Conservation (phyloP, 2,888 invertebrate genomes). For the Andrena hattorfiana region DNA sequence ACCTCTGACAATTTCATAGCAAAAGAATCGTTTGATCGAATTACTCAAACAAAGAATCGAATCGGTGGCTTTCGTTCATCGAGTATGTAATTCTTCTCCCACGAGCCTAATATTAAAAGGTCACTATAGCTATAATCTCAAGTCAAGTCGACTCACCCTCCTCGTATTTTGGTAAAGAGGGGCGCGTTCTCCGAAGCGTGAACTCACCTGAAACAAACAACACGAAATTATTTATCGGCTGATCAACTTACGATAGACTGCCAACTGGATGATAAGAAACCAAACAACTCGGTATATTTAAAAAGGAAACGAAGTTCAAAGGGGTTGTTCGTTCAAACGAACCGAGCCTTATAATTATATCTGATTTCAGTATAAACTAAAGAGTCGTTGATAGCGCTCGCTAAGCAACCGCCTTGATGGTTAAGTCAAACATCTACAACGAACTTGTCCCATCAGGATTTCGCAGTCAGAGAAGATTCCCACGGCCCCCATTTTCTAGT, state of each 20-base stretch:
- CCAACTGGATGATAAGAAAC: background rate
- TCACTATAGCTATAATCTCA: background rate
- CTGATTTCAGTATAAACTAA: background rate
- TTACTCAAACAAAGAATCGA: background rate
- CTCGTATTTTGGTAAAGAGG: background rate
- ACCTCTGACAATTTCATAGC: too few relatives aligned
- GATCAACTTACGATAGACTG: background rate
- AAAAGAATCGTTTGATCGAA: too few relatives aligned
- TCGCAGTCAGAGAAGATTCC: background rate
- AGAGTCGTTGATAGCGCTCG: background rate
- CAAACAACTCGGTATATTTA: background rate
- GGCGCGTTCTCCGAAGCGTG: background rate
- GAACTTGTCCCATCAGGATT: background rate
- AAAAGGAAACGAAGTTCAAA: constrained; percentile 6
- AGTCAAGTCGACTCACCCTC: constrained; percentile 6
- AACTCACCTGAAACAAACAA: constrained; percentile 27
- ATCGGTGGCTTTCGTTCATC: background rate
- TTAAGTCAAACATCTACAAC: background rate
- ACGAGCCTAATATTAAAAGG: too few relatives aligned
- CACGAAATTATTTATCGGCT: background rate
- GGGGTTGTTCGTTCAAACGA: constrained; percentile 3
- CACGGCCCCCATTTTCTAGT: constrained; percentile 53
- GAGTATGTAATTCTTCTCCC: too few relatives aligned
- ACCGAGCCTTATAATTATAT: background rate
- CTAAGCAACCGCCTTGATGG: background rate